Evolutionary conservation across 2,113 vertebrate species (phyloP).

Genomic region (Cephalopholis sonnerati): DNA sequence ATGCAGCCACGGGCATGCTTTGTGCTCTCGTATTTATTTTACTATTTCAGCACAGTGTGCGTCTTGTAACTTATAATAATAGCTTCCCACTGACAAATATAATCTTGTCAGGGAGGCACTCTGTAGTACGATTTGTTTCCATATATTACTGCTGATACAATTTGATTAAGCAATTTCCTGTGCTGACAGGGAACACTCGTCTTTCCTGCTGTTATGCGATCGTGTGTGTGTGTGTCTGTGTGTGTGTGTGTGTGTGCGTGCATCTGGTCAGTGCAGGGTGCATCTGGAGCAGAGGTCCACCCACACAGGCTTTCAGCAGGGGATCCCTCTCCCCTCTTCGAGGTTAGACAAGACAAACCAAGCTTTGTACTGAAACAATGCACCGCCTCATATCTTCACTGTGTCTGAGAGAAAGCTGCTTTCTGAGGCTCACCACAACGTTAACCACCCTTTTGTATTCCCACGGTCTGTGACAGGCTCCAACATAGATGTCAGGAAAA

Average conservation of each 20-base stretch:
- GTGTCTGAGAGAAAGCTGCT: constrained; percentile 39
- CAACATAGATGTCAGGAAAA: not conserved
- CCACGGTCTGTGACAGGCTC: not conserved
- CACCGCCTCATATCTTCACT: constrained; percentile 32
- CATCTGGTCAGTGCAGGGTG: constrained; percentile 71
- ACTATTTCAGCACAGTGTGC: constrained; percentile 21
- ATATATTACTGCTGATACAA: constrained; percentile 60
- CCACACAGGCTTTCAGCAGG: constrained; percentile 67
- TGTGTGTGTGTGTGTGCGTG: constrained; percentile 22
- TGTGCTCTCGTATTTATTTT: constrained; percentile 2
- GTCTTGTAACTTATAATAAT: constrained; percentile 25
- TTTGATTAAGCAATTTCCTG: constrained; percentile 76
- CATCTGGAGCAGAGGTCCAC: constrained; percentile 74
- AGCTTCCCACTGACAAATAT: constrained; percentile 54
- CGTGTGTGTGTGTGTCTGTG: constrained; percentile 36
- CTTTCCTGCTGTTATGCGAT: constrained; percentile 51
- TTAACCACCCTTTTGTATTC: not conserved
- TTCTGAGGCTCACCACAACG: constrained; percentile 4
- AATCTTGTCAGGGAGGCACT: constrained; percentile 33
- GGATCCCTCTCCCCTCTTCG: constrained; percentile 39
- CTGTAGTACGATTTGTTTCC: constrained; percentile 46
- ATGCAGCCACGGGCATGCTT: not conserved
- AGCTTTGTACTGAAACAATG: constrained; percentile 71
- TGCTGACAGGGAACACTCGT: constrained; percentile 62
- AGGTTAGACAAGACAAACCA: constrained; percentile 60